Evolutionary conservation across 2,113 vertebrate species (phyloP).

Genomic region (Zapornia atra): DNA sequence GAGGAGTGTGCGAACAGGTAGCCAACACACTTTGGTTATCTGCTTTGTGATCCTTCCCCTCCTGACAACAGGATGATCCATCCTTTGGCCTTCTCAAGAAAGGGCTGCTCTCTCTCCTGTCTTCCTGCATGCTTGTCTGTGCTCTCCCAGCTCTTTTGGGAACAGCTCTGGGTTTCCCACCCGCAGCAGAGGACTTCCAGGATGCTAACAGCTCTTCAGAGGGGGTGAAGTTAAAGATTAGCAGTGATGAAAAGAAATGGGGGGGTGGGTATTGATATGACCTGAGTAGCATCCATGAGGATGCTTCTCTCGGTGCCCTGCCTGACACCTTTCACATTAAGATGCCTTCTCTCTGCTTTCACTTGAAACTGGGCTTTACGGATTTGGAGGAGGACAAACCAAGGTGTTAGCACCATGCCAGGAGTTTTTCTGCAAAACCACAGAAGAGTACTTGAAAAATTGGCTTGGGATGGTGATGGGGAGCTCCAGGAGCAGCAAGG

Average conservation of each 20-base stretch:
- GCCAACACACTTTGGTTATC: neutral
- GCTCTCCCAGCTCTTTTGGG: neutral
- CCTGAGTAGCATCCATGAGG: neutral
- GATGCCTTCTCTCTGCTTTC: neutral
- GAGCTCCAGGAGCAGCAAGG: neutral
- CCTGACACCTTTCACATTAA: neutral
- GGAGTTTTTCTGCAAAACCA: neutral
- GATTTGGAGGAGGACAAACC: neutral
- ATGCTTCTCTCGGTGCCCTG: neutral
- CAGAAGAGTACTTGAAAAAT: neutral
- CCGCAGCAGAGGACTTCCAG: neutral
- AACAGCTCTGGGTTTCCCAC: neutral
- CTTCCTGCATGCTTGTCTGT: rapidly evolving
- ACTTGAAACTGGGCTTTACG: neutral
- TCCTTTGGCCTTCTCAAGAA: neutral
- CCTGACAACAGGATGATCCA: neutral
- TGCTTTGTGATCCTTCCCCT: neutral
- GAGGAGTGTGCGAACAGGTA: neutral
- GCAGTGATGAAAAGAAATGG: neutral
- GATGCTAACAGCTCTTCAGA: neutral
- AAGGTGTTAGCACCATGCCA: neutral
- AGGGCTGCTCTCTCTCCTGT: neutral
- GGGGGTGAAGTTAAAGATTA: neutral
- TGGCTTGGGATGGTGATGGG: neutral
- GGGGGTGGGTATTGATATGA: neutral